A percentile compares a stretch with the other conserved stretches of the same genome.
These are phyloP conservation scores for Heliconius cydno DNA, from an alignment of 2,888 invertebrate genomes.

Conservation along the genomic window DNA sequence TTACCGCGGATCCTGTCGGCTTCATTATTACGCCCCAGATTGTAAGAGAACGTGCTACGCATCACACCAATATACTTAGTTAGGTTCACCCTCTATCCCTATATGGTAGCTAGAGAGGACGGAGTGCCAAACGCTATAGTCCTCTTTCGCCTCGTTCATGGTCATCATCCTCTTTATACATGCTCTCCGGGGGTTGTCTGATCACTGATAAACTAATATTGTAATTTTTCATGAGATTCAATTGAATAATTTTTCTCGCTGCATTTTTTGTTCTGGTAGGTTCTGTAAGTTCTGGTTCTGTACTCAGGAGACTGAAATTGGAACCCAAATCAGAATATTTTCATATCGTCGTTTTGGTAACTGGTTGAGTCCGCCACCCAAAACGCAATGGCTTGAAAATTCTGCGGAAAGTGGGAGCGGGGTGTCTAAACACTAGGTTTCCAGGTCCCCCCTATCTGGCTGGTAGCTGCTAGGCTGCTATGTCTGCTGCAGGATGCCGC, in stretches of 20 bases:
- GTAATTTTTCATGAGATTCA: not conserved
- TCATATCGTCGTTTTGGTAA: not conserved
- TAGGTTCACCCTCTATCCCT: no score
- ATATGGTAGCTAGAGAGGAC: no score
- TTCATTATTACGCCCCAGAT: not conserved
- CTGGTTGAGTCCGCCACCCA: not conserved
- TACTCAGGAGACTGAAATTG: not conserved
- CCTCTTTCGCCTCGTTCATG: no score
- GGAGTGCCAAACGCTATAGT: no score
- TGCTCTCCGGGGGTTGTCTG: not conserved
- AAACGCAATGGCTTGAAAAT: not conserved
- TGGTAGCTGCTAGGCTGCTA: not conserved
- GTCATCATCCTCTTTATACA: no score
- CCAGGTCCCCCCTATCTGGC: not conserved
- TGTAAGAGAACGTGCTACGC: slow-evolving; percentile 1
- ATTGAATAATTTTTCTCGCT: no score
- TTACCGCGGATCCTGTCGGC: slow-evolving; percentile 6
- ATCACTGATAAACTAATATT: not conserved
- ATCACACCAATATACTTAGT: not conserved
- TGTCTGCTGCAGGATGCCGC: not conserved
- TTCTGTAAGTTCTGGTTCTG: no score
- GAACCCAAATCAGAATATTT: not conserved
- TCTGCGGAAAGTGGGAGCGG: not conserved
- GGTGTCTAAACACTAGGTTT: not conserved
- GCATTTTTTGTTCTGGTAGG: no score